Base-by-base conservation (phyloP, 2,797 vertebrate genomes). In the Oophaga sylvatica region DNA sequence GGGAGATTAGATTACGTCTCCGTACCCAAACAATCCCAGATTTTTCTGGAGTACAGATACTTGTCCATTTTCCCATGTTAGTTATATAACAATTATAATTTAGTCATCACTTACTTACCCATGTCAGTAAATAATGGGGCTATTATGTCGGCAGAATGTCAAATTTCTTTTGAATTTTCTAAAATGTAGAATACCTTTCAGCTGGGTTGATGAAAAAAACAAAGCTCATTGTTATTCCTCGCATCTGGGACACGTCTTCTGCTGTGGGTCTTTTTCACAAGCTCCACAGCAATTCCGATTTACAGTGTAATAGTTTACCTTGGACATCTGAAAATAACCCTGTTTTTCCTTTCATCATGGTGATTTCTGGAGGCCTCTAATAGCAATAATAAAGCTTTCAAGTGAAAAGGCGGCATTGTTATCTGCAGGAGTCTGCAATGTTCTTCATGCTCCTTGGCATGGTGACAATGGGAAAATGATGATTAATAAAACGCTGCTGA, bases 241-340 rank as follows among this genome's bases (percentile, higher is more conserved):
- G 59, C 87, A 82, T 78, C 71, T 86, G 31, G 71, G 79, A 76
- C 84, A 78, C 62, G 63, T 60, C 59, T 86, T 85, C 75, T 53
- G 59, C 75, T 26, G 48, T 26, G 75, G 80, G 22, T 29, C 71
- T 76, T 60, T 85, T 82, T 80, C 60, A 77, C 79, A 76, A 77
- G 70, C 83, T 80, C 41, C 80, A 59, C 65, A 62, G 63, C 68
- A 19, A 60, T 26, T 82, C 48, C 53, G 2, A 82, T 81, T 77
- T 53, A 86, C 53, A 48, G 84, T 71, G 35, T 59, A 77, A 65
- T 70, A 62, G 84, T 81, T 82, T 83, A 78, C 63, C 68, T 70
- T 82, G 87, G 87, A 89, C 87, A 77, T 86, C 79, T 71, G 84
- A 85, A 89, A 89, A 82, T 82, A 82, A 76, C 84, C 67, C 82